Evolutionary conservation across 2,888 invertebrate genomes (phyloP).

Genomic region (Chalcis sispes): DNA sequence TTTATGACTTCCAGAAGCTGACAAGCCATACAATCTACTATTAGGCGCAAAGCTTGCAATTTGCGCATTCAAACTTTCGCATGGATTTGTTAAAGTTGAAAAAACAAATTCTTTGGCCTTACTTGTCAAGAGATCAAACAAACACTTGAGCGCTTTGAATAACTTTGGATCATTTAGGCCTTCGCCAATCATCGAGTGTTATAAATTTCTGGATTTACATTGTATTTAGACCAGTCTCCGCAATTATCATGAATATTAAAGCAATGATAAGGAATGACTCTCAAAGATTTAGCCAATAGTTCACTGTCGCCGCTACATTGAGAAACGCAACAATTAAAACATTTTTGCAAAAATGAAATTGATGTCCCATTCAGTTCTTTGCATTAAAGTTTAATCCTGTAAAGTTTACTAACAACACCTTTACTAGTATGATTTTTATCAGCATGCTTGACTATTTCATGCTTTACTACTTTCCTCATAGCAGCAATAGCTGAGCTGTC

Average conservation of each 20-base stretch:
- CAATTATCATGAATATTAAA: constrained; percentile 51
- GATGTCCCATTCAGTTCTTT: constrained; percentile 54
- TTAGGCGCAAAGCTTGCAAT: constrained; percentile 51
- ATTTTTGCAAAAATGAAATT: constrained; percentile 52
- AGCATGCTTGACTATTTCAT: constrained; percentile 59
- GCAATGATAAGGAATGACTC: constrained; percentile 40
- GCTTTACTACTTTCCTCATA: constrained; percentile 48
- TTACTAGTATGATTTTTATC: constrained; percentile 61
- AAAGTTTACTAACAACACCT: constrained; percentile 57
- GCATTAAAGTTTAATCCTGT: constrained; percentile 53
- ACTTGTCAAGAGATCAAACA: constrained; percentile 15
- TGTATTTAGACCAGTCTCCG: constrained; percentile 40
- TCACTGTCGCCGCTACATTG: constrained; percentile 10
- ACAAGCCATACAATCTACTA: constrained; percentile 33
- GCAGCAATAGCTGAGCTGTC: constrained; percentile 61
- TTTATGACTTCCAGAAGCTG: constrained; percentile 23
- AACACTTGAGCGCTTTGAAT: constrained; percentile 8
- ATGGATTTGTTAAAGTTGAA: constrained; percentile 47
- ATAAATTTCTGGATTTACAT: constrained; percentile 28
- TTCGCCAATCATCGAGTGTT: constrained; percentile 32
- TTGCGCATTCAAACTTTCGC: constrained; percentile 38
- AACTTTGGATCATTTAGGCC: constrained; percentile 23
- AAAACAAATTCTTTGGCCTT: constrained; percentile 26
- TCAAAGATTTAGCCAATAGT: constrained; percentile 26
- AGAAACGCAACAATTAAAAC: constrained; percentile 52